Percentiles rank a stretch among this genome's conserved stretches.
phyloP scores from a whole-genome alignment of 1,140 invertebrate genomes.

The Augochlora pura region DNA sequence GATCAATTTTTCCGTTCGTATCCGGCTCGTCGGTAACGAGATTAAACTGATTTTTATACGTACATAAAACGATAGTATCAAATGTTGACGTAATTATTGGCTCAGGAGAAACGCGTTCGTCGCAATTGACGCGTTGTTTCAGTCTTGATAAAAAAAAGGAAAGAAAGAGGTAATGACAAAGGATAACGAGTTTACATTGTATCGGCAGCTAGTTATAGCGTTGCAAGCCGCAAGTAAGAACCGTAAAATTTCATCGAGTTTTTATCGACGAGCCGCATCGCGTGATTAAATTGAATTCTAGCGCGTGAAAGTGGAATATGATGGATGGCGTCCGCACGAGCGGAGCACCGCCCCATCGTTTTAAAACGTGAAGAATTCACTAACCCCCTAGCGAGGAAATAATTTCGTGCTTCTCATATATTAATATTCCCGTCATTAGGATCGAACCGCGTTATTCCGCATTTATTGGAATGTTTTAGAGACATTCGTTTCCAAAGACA shows the following conservation, averaged over 20 bases:
- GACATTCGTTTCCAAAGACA: neutral
- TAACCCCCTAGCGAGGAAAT: conserved; percentile 9
- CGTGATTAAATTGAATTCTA: conserved; percentile 40
- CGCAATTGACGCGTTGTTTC: conserved; percentile 4
- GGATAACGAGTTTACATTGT: conserved; percentile 24
- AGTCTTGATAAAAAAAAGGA: neutral
- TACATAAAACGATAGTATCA: no score
- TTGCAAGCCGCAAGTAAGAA: neutral
- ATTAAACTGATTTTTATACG: no score
- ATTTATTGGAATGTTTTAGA: neutral
- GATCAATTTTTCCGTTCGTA: no score
- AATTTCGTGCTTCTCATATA: conserved; percentile 4
- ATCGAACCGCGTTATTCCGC: neutral
- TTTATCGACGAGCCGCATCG: conserved; percentile 21
- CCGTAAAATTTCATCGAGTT: conserved; percentile 32
- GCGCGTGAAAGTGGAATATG: conserved; percentile 37
- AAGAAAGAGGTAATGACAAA: conserved; percentile 5
- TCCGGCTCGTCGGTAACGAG: no score
- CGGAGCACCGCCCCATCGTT: conserved; percentile 2
- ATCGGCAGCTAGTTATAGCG: conserved; percentile 15
- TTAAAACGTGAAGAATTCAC: conserved; percentile 20
- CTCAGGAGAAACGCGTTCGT: neutral
- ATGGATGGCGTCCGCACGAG: conserved; percentile 28
- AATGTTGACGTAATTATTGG: no score
- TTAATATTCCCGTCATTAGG: conserved; percentile 30